These are phyloP conservation scores for Metellina segmentata DNA, from an alignment of 2,888 invertebrate genomes.

Conservation along the genomic window DNA sequence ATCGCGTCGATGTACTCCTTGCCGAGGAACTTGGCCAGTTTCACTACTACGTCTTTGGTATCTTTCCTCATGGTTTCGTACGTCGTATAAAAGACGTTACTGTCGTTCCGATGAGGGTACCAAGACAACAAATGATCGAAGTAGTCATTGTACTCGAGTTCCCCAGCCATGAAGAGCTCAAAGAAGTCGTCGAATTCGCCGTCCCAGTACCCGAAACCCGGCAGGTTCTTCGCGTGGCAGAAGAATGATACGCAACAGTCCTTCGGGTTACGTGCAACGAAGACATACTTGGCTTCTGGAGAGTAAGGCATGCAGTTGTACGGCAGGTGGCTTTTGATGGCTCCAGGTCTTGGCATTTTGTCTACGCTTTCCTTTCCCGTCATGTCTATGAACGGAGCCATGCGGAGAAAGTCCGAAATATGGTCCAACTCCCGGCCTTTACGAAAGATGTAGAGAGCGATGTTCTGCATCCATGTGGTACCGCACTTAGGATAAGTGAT, in stretches of 20 bases:
- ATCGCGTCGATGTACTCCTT: conserved; percentile 57
- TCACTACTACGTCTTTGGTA: conserved; percentile 72
- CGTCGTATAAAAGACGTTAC: conserved; percentile 80
- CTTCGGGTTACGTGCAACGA: conserved; percentile 82
- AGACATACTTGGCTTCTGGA: conserved; percentile 79
- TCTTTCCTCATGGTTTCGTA: conserved; percentile 81
- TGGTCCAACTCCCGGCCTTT: conserved; percentile 72
- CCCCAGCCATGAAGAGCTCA: conserved; percentile 80
- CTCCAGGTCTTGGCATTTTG: conserved; percentile 70
- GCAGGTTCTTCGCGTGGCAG: conserved; percentile 79
- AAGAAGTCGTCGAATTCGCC: conserved; percentile 80
- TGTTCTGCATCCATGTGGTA: conserved; percentile 77
- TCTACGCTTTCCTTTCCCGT: conserved; percentile 60
- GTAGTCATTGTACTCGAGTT: conserved; percentile 78
- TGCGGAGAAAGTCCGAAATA: conserved; percentile 15
- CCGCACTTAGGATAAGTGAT: conserved; percentile 78
- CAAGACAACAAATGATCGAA: conserved; percentile 77
- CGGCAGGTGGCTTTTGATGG: conserved; percentile 79
- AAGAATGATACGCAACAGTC: conserved; percentile 82
- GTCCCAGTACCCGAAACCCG: conserved; percentile 48
- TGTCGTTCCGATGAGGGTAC: conserved; percentile 78
- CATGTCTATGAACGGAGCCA: conserved; percentile 73
- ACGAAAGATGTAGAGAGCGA: conserved; percentile 67
- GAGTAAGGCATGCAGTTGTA: conserved; percentile 70
- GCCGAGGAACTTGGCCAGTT: conserved; percentile 78